Conservation (phyloP, 2,797 vertebrate genomes). For the Anas acuta region DNA sequence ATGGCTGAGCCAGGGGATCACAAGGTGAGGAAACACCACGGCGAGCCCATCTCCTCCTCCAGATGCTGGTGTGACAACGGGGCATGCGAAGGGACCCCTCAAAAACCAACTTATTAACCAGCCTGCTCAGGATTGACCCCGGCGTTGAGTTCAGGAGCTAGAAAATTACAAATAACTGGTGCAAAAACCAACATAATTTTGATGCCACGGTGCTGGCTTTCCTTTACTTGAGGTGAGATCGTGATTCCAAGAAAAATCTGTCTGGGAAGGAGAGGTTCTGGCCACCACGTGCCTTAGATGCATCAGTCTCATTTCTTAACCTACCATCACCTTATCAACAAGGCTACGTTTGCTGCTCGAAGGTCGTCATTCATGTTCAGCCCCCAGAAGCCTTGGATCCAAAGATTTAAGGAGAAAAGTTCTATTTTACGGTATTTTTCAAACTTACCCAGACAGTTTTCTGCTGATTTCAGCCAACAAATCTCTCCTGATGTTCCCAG, state of each 20-base stretch:
- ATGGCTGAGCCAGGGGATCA: neutral
- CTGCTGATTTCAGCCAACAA: rapidly evolving
- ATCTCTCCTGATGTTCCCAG: neutral
- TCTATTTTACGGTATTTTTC: neutral
- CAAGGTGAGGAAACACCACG: neutral
- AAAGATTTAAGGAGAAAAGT: rapidly evolving
- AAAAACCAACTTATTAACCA: neutral
- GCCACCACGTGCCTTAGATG: rapidly evolving
- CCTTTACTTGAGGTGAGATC: neutral
- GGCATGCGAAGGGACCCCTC: neutral
- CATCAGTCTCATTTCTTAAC: neutral
- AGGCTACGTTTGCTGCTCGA: neutral
- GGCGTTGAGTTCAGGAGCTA: neutral
- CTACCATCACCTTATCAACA: neutral
- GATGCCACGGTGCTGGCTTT: neutral
- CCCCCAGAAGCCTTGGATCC: rapidly evolving
- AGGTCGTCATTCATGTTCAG: rapidly evolving
- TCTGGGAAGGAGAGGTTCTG: neutral
- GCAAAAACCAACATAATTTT: neutral
- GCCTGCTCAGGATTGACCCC: neutral
- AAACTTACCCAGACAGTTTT: neutral
- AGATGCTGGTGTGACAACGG: neutral
- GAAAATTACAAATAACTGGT: neutral
- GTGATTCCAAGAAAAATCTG: neutral
- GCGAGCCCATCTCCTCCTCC: neutral